Percentiles rank a stretch among this genome's conserved stretches.
Conservation (phyloP, 2,797 vertebrate species). For the Gambelia wislizenii region DNA sequence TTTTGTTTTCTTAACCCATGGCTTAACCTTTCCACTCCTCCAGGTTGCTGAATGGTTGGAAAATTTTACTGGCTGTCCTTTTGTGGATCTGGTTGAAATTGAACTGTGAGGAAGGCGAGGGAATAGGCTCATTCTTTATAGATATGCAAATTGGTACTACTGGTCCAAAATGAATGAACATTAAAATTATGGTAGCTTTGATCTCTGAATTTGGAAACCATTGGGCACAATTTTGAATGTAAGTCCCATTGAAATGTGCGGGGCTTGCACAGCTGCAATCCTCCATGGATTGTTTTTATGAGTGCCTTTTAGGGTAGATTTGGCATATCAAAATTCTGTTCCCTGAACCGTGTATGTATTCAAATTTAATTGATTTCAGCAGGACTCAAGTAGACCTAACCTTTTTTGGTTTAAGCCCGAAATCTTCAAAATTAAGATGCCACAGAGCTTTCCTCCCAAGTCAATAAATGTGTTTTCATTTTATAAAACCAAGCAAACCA, state of each 20-base stretch:
- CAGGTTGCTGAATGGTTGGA: constrained; percentile 63
- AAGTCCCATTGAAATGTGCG: not conserved
- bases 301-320: not conserved
- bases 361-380: not conserved
- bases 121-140: not conserved
- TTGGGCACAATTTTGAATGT: not conserved
- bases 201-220: not conserved
- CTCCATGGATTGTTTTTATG: not conserved
- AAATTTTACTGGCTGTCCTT: constrained; percentile 54
- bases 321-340: not conserved
- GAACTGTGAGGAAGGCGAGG: not conserved
- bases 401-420: not conserved
- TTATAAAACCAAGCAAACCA: constrained; percentile 56
- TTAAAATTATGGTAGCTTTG: not conserved
- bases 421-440: not conserved
- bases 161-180: not conserved
- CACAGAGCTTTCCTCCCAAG: not conserved
- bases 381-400: not conserved
- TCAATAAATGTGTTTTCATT: constrained; percentile 59
- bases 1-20: constrained; percentile 49
- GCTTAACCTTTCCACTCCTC: constrained; percentile 60
- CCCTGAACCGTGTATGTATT: not conserved
- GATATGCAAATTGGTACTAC: not conserved
- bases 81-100: not conserved
- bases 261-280: not conserved